Evolutionary conservation across 1,140 invertebrate genomes (phyloP).

Genomic region (Cydia fagiglandana): DNA sequence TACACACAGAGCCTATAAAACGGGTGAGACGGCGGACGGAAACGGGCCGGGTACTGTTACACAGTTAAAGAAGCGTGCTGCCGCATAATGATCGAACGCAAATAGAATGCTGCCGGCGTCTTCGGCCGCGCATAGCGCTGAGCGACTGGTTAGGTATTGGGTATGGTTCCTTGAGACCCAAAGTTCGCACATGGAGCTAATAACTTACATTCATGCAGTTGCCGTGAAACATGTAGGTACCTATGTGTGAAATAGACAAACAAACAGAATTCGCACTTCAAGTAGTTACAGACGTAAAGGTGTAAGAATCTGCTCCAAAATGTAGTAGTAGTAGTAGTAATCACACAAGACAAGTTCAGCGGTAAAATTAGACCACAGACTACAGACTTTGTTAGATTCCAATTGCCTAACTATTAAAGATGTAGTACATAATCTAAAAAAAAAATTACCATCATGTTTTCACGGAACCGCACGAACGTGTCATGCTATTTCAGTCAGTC

Average conservation of each 20-base stretch:
- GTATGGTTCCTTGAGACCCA: neutral
- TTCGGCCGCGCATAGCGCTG: conserved; percentile 35
- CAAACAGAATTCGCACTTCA: no score
- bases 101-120: conserved; percentile 63
- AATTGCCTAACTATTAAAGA: no score
- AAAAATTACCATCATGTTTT: no score
- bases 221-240: neutral
- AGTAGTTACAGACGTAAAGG: no score
- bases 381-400: no score
- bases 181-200: neutral
- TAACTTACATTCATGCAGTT: neutral
- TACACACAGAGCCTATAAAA: conserved; percentile 24
- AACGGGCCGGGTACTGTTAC: conserved; percentile 68
- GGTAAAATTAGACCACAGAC: no score
- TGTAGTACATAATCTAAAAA: no score
- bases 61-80: conserved; percentile 70
- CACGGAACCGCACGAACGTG: no score
- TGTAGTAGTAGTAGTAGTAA: no score
- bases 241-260: neutral
- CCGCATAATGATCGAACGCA: conserved; percentile 71
- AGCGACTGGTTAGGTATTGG: conserved; percentile 7
- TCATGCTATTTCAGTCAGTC: no score
- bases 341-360: no score
- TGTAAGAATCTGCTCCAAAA: no score
- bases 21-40: conserved; percentile 43